A percentile compares a stretch with the other conserved stretches of the same genome.
Evolutionary conservation across 1,140 invertebrate species (phyloP).

Genomic region (Solenopsis fugax): DNA sequence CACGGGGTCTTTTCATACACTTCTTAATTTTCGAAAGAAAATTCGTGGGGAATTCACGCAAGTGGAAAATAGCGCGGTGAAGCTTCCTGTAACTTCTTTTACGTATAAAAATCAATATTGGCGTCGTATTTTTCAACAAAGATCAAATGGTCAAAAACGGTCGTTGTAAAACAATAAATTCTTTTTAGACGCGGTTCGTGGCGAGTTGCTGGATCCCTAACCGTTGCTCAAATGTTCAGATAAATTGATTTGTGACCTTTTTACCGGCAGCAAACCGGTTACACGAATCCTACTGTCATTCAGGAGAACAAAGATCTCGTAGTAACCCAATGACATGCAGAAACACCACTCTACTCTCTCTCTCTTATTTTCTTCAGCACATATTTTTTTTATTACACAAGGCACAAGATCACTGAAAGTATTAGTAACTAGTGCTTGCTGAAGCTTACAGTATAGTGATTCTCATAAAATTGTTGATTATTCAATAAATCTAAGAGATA

Average conservation of each 20-base stretch:
- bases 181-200: background rate
- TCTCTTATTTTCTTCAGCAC: background rate
- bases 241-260: constrained; percentile 51
- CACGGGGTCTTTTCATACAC: background rate
- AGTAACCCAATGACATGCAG: constrained; percentile 47
- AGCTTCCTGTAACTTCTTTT: background rate
- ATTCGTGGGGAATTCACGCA: background rate
- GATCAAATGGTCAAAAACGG: background rate
- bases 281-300: constrained; percentile 29
- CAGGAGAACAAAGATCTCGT: constrained; percentile 25
- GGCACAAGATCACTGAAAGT: background rate
- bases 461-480: background rate
- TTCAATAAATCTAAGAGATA: background rate
- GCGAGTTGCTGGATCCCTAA: background rate
- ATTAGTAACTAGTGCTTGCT: background rate
- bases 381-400: background rate
- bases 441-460: background rate
- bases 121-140: background rate
- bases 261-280: constrained; percentile 44
- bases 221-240: constrained; percentile 30
- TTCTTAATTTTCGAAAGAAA: background rate
- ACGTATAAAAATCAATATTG: background rate
- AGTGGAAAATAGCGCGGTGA: background rate
- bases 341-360: background rate
- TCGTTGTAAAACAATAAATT: constrained; percentile 7